Evolutionary conservation across 2,888 invertebrate species (phyloP), one percentile per base, ranked within the genome.

Genomic region (Minunthozetes semirufus): DNA sequence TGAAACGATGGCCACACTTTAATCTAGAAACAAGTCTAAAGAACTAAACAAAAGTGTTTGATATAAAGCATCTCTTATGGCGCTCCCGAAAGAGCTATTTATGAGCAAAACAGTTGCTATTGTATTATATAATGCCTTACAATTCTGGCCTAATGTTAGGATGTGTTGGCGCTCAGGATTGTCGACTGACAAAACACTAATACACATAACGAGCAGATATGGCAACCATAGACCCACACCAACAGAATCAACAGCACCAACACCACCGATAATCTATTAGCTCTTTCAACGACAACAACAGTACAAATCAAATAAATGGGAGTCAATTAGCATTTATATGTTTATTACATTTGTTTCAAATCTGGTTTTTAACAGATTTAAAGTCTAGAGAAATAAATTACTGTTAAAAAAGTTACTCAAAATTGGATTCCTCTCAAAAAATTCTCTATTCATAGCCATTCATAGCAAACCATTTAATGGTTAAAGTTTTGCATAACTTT

Each of bases 71-170:
- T 6, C 63, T 59, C 66, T 66, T 66, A 33, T 66, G 66, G 29
- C 42, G 42, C 42, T 66, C 66, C 66, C 66, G 66, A 66, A 66
- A 66, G 66, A 66, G 66, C 38, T 66, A 66, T 66, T 66, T 66
- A 66, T 66, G 66, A 66, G 66, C 15, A 66, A 17, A 38, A 63
- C 13, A 66, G 42, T 66, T 59, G 22, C 19, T 56, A 56, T 56
- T n/a, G 29, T n/a, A 66, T 42, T 25, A 66, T 66, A 42, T 66
- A 11, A 66, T 29, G 42, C 29, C 66, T 38, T 6, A 66, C 29
- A 66, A 66, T 42, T 17, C 38, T 38, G 66, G 19, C 9, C 66
- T 19, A 66, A 66, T 33, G 66, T 42, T 38, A 66, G 66, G 17
- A 33, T 19, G 66, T 38, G 38, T 66, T 42, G 19, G 66, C 66